phyloP scores from a whole-genome alignment of 2,888 invertebrate species.

The Gastrophysa polygoni region DNA sequence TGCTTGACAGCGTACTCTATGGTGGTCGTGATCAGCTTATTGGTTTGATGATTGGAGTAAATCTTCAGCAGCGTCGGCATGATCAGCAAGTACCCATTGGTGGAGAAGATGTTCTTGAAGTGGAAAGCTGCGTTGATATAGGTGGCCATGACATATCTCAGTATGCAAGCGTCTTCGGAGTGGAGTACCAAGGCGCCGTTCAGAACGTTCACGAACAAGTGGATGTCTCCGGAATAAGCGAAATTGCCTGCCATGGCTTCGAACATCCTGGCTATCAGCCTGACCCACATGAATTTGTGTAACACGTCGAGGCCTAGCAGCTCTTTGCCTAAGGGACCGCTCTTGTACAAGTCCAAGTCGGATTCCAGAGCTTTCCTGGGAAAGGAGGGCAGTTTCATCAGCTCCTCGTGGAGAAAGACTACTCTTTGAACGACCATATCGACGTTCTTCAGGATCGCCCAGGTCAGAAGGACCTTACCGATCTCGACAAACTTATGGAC shows the following conservation, averaged over 20 bases:
- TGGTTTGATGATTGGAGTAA: constrained; percentile 97
- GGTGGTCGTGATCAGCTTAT: constrained; percentile 91
- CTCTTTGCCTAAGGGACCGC: constrained; percentile 84
- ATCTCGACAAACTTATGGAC: constrained; percentile 95
- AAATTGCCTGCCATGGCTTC: constrained; percentile 98
- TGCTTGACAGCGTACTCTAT: constrained; percentile 98
- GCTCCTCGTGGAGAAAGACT: constrained; percentile 96
- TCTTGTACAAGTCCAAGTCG: constrained; percentile 90
- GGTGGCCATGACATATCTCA: constrained; percentile 94
- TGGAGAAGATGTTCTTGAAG: constrained; percentile 98
- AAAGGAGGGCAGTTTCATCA: constrained; percentile 98
- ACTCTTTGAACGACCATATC: constrained; percentile 97
- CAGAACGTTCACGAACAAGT: constrained; percentile 95
- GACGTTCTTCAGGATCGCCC: constrained; percentile 91
- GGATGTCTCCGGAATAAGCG: constrained; percentile 95
- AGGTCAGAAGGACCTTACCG: constrained; percentile 90
- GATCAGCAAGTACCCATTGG: constrained; percentile 95
- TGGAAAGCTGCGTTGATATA: constrained; percentile 97
- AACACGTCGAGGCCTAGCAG: constrained; percentile 81
- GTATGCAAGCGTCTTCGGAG: constrained; percentile 94
- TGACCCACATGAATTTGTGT: constrained; percentile 99
- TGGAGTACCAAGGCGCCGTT: constrained; percentile 96
- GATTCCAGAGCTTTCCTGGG: constrained; percentile 97
- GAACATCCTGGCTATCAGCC: constrained; percentile 94
- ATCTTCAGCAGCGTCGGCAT: constrained; percentile 97